Evolutionary conservation across 2,888 invertebrate species (phyloP), one percentile per base, ranked within the genome.

Genomic region (Phorcus lineatus): DNA sequence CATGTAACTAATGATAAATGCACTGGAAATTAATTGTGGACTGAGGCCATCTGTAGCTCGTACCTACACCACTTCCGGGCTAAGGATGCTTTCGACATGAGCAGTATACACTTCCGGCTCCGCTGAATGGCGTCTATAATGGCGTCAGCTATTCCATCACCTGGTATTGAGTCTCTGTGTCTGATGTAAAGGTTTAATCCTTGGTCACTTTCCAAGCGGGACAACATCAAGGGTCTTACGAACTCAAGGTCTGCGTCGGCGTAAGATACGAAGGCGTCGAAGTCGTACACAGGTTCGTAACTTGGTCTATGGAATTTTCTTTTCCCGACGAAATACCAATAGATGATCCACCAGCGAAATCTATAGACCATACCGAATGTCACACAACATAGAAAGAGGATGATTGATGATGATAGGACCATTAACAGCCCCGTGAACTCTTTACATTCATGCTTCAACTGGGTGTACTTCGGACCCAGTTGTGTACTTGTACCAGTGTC

Each of bases 11-110:
- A n/a, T n/a, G n/a, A n/a, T n/a, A n/a, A n/a, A n/a, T n/a, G n/a
- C n/a, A n/a, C n/a, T n/a, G n/a, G n/a, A n/a, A n/a, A n/a, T n/a
- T n/a, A n/a, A n/a, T n/a, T n/a, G n/a, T n/a, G n/a, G n/a, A n/a
- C n/a, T n/a, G n/a, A n/a, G n/a, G n/a, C n/a, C n/a, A n/a, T 85
- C 74, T 86, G 81, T 47, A 84, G 77, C 77, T 86, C 84, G 74
- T 85, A 85, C 76, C 81, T 81, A 52, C 84, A 85, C 86, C 84
- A 84, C 7, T 52, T 80, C 19, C 81, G 81, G 9, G 70, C 77
- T 53, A 86, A 24, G 52, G 81, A 86, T 1, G 74, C 67, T 13
- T 75, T 62, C 70, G 81, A 74, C 6, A 86, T 47, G 0, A 86
- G 74, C n/a, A 85, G 80, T 6, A 86, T 80, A 3, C 82, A 76